phyloP scores from a whole-genome alignment of 2,113 vertebrate species.

The Nannobrachium achirus region DNA sequence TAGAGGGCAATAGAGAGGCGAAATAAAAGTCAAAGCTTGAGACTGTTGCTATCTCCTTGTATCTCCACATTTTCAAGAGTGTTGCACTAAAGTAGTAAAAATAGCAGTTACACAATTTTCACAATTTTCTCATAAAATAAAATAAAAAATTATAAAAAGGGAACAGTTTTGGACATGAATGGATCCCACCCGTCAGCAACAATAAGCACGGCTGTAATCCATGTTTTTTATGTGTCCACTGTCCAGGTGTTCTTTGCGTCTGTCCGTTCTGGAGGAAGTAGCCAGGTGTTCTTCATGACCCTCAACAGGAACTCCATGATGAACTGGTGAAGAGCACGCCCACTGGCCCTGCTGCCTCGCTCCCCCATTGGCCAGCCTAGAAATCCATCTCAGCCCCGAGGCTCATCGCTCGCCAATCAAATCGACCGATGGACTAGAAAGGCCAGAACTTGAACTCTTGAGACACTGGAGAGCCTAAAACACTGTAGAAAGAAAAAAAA shows the following conservation, averaged over 20 bases:
- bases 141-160: no score
- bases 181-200: no score
- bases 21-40: no score
- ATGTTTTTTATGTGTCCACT: not conserved
- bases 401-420: slow-evolving; percentile 44
- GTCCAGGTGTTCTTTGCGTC: slow-evolving; percentile 97
- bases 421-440: slow-evolving; percentile 8
- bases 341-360: slow-evolving; percentile 19
- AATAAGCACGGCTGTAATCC: no score
- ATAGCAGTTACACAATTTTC: no score
- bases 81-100: no score
- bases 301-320: slow-evolving; percentile 99
- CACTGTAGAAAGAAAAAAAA: not conserved
- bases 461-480: slow-evolving; percentile 43
- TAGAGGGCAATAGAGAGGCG: no score
- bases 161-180: no score
- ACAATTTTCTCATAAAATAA: no score
- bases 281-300: slow-evolving; percentile 99
- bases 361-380: slow-evolving; percentile 39
- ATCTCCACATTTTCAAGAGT: no score
- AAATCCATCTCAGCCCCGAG: slow-evolving; percentile 15
- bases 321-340: slow-evolving; percentile 92
- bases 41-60: no score
- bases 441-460: slow-evolving; percentile 32
- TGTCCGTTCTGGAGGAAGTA: slow-evolving; percentile 96